Percentiles rank a stretch among this genome's conserved stretches.
Evolutionary conservation across 2,888 invertebrate genomes (phyloP).

Genomic region (Altica lythri): DNA sequence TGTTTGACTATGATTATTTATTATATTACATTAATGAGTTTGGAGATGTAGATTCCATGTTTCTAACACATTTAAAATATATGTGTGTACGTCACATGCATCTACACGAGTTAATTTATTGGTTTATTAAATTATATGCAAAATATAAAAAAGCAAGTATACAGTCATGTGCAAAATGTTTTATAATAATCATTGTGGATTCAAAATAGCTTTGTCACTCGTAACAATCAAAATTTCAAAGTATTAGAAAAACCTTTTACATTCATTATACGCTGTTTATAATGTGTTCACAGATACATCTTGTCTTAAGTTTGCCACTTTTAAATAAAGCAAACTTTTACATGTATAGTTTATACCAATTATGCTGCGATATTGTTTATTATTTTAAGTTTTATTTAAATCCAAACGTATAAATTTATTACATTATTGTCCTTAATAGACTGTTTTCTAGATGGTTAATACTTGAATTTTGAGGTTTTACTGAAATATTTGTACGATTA

Average conservation of each 20-base stretch:
- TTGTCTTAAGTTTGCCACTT: neutral
- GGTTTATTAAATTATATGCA: constrained; percentile 48
- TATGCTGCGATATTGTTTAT: neutral
- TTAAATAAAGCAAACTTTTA: too few species aligned
- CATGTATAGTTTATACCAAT: constrained; percentile 6
- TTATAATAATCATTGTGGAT: constrained; percentile 37
- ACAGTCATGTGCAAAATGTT: constrained; percentile 55
- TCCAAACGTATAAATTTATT: too few species aligned
- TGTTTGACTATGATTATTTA: constrained; percentile 56
- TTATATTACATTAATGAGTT: constrained; percentile 55
- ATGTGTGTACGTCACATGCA: constrained; percentile 46
- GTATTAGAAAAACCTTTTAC: constrained; percentile 26
- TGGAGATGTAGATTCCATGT: constrained; percentile 52
- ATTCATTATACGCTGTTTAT: constrained; percentile 32
- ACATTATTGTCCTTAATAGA: too few species aligned
- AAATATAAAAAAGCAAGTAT: constrained; percentile 57
- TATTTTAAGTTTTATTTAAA: too few species aligned
- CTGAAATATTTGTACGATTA: too few species aligned
- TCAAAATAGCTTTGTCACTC: constrained; percentile 29
- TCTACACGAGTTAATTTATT: constrained; percentile 40
- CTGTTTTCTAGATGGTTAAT: too few species aligned
- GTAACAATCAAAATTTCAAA: constrained; percentile 18
- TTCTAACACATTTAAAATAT: constrained; percentile 48
- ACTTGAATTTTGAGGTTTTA: too few species aligned
- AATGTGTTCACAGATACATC: constrained; percentile 16